Evolutionary conservation across 1,140 invertebrate species (phyloP).

Genomic region (Pissodes strobi): DNA sequence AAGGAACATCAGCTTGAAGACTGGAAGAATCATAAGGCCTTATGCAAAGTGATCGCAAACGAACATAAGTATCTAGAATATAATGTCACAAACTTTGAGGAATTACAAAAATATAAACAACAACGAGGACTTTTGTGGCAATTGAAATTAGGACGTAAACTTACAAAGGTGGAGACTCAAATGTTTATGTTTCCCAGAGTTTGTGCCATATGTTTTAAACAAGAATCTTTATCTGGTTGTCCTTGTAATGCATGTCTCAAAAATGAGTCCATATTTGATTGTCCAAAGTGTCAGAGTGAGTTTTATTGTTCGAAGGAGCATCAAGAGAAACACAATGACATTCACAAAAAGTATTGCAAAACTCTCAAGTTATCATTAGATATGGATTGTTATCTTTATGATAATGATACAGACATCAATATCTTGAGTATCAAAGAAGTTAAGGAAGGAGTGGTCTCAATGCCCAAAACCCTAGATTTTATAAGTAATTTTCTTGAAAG

Average conservation of each 20-base stretch:
- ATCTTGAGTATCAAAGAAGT: too few relatives aligned
- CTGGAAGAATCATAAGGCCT: conserved; percentile 67
- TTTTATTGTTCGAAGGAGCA: conserved; percentile 50
- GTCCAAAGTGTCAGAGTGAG: conserved; percentile 44
- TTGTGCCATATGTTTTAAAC: conserved; percentile 46
- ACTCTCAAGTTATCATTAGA: conserved; percentile 44
- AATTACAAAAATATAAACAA: conserved; percentile 31
- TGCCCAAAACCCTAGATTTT: too few relatives aligned
- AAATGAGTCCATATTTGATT: conserved; percentile 35
- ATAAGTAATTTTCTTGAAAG: conserved; percentile 1
- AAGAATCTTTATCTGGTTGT: conserved; percentile 39
- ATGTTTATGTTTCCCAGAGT: conserved; percentile 52
- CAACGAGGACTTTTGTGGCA: conserved; percentile 21
- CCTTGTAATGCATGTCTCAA: conserved; percentile 47
- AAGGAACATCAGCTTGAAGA: conserved; percentile 69
- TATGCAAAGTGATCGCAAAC: conserved; percentile 61
- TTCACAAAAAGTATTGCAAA: conserved; percentile 43
- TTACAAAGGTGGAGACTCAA: conserved; percentile 38
- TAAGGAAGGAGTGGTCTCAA: too few relatives aligned
- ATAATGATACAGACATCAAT: not conserved
- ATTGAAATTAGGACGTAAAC: conserved; percentile 27
- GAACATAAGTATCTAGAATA: conserved; percentile 12
- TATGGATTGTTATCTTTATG: conserved; percentile 22
- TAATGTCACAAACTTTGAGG: conserved; percentile 24
- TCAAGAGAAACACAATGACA: conserved; percentile 33